Percentiles rank a stretch among this genome's conserved stretches.
Evolutionary conservation across 2,888 invertebrate genomes (phyloP).

Genomic region (Frankliniella fusca): DNA sequence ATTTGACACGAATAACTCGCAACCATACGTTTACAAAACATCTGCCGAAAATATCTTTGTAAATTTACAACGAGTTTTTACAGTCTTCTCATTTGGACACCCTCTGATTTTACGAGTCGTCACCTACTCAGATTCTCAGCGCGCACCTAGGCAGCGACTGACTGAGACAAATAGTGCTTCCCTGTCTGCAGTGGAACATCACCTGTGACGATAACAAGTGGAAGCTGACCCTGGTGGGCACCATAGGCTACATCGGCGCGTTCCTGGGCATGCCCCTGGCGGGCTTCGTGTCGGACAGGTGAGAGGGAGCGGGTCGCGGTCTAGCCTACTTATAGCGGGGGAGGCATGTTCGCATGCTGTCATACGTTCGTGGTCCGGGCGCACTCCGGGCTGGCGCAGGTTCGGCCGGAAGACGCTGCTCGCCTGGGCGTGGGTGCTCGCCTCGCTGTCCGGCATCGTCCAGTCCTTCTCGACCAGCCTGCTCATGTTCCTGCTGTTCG

Average conservation of each 20-base stretch:
- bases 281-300: slow-evolving; percentile 59
- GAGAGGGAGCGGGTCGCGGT: slow-evolving; percentile 37
- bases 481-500: slow-evolving; percentile 63
- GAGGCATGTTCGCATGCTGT: too few species aligned
- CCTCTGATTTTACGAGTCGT: too few species aligned
- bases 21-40: too few species aligned
- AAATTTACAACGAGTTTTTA: too few species aligned
- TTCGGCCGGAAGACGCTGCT: slow-evolving; percentile 61
- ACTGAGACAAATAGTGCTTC: too few species aligned
- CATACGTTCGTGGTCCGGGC: too few species aligned
- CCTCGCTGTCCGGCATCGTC: slow-evolving; percentile 61
- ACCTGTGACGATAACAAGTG: slow-evolving; percentile 57
- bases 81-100: too few species aligned
- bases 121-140: too few species aligned
- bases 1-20: too few species aligned
- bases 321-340: too few species aligned
- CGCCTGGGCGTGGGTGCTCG: slow-evolving; percentile 55
- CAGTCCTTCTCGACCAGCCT: slow-evolving; percentile 67
- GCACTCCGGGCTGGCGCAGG: slow-evolving; percentile 43
- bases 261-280: slow-evolving; percentile 56
- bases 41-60: too few species aligned
- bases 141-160: too few species aligned
- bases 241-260: slow-evolving; percentile 59
- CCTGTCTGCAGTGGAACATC: slow-evolving; percentile 52
- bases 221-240: slow-evolving; percentile 58